These are phyloP conservation scores for Andrena camellia DNA, from an alignment of 2,888 invertebrate genomes.

Conservation along the genomic window DNA sequence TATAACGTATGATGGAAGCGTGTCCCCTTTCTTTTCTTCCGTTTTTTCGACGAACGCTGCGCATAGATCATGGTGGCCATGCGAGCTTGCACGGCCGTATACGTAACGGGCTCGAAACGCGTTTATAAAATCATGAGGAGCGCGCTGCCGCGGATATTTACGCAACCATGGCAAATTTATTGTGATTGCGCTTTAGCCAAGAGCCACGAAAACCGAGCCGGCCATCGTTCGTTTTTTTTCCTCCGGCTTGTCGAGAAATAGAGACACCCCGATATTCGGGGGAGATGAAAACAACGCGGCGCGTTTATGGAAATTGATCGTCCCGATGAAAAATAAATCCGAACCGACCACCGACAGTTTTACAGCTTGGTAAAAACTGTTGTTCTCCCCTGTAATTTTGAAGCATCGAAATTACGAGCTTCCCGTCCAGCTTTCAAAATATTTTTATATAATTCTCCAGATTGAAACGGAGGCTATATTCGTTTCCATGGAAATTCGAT, in stretches of 20 bases:
- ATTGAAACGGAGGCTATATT: too few relatives aligned
- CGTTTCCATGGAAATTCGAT: too few relatives aligned
- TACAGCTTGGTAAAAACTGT: neutral
- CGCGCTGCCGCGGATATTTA: slow-evolving; percentile 72
- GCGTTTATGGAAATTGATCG: slow-evolving; percentile 63
- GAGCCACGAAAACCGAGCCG: slow-evolving; percentile 47
- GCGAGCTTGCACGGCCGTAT: slow-evolving; percentile 6
- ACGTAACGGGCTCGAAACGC: slow-evolving; percentile 27
- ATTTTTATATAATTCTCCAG: too few relatives aligned
- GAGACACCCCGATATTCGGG: neutral
- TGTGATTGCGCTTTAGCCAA: slow-evolving; percentile 75
- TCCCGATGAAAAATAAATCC: slow-evolving; percentile 60
- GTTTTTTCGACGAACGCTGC: neutral
- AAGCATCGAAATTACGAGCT: neutral
- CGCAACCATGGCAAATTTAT: slow-evolving; percentile 76
- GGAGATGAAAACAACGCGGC: slow-evolving; percentile 43
- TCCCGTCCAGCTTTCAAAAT: neutral
- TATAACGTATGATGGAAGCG: neutral
- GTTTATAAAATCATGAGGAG: slow-evolving; percentile 75
- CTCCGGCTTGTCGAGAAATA: slow-evolving; percentile 15
- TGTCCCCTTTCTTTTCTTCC: neutral
- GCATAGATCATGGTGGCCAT: slow-evolving; percentile 39
- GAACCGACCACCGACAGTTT: neutral
- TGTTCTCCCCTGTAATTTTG: neutral
- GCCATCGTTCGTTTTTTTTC: slow-evolving; percentile 33